These are phyloP conservation scores for Rhogogaster chlorosoma DNA, from an alignment of 2,888 invertebrate species.

Conservation along the genomic window DNA sequence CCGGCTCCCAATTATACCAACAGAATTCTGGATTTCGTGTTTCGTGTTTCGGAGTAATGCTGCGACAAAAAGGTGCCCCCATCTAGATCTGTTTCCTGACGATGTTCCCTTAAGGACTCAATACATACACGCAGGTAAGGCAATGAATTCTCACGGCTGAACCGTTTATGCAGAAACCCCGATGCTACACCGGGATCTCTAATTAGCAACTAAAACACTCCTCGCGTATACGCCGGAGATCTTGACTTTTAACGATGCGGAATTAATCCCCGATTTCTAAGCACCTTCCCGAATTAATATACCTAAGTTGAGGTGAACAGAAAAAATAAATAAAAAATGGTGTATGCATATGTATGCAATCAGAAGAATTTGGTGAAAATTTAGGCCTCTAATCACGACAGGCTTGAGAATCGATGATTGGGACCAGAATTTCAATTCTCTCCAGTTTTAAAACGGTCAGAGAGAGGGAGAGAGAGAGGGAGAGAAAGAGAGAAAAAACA, in stretches of 20 bases:
- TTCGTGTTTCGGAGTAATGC: slow-evolving; percentile 14
- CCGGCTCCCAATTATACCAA: slow-evolving; percentile 13
- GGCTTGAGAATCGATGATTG: not conserved
- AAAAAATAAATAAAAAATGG: not conserved
- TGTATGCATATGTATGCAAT: not conserved
- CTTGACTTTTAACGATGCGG: not conserved
- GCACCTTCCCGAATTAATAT: not conserved
- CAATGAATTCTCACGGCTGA: slow-evolving; percentile 39
- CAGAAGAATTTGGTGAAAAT: not conserved
- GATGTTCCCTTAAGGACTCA: slow-evolving; percentile 11
- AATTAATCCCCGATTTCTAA: slow-evolving; percentile 26
- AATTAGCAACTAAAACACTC: slow-evolving; percentile 35
- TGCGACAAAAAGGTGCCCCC: slow-evolving; percentile 1
- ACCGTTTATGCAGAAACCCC: not conserved
- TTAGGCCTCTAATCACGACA: not conserved
- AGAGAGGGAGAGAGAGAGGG: not conserved
- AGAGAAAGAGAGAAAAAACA: not conserved
- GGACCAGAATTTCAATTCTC: not conserved
- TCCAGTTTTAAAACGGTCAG: not conserved
- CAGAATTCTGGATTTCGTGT: slow-evolving; percentile 36
- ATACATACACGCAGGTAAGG: not conserved
- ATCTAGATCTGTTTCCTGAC: slow-evolving; percentile 32
- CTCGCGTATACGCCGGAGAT: not conserved
- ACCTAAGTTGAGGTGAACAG: not conserved
- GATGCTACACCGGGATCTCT: not conserved